Base-by-base conservation (phyloP, 2,888 invertebrate genomes). In the Prosapia bicincta region DNA sequence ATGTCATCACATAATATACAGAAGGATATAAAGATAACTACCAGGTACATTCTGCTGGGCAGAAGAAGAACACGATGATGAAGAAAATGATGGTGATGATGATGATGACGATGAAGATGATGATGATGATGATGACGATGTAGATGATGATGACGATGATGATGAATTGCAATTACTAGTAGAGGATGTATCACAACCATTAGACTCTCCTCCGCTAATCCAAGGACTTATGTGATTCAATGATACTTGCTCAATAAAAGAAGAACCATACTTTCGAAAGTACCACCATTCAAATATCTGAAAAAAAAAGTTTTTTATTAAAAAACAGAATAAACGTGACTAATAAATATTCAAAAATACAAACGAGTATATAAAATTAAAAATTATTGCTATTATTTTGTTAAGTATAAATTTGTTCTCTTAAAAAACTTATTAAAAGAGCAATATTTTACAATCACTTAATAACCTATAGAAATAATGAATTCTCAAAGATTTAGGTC, bases 251-350 rank as follows among this genome's bases (percentile, higher is more conserved):
- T 98, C 98, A 81, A 98, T 98, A 85, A 98, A 98, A 0, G 97
- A 97, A 6, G 96, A 97, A 25, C 98, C 98, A 86, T 97, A 99
- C 87, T 98, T 98, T 82, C 98, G 92, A 86, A 98, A 99, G 86
- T 99, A 99, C 98, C 98, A 99, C 98, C 98, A 99, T 86, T 99
- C 99, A 86, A 99, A 98, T 79, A 90, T 89, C 88, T 89, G 83
- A 54, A 84, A 84, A 77, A 66, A 77, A 75, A 75, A 54, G 20
- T 54, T 54, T 54, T 30, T 6, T 30, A 30, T 30, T 30, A 6
- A 30, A 30, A 6, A 30, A 30, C 30, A n/a, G n/a, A n/a, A n/a
- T n/a, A n/a, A n/a, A n/a, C n/a, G n/a, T n/a, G n/a, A n/a, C n/a
- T n/a, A n/a, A n/a, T n/a, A n/a, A n/a, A n/a, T n/a, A n/a, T n/a